phyloP scores from a whole-genome alignment of 2,888 invertebrate genomes.

The Melinopterus prodromus region DNA sequence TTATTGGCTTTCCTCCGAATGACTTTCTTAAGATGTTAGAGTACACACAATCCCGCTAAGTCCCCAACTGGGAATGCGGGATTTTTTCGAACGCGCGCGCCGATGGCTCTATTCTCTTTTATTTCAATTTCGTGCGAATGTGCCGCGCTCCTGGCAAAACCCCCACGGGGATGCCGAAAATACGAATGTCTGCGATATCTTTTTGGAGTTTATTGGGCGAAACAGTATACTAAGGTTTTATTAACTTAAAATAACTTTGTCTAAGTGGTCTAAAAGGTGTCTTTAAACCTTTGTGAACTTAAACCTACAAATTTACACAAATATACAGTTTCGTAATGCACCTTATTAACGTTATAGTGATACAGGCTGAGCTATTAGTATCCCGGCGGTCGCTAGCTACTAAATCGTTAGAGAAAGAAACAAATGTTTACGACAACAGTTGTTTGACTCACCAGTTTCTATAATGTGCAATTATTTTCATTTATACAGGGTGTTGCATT shows the following conservation, averaged over 20 bases:
- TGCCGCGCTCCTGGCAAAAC: not conserved
- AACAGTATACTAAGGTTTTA: not conserved
- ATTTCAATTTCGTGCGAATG: not conserved
- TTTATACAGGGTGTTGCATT: no score
- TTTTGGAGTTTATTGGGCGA: not conserved
- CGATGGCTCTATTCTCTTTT: not conserved
- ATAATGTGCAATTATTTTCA: no score
- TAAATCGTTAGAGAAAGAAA: no score
- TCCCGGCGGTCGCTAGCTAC: no score
- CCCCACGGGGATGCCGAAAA: not conserved
- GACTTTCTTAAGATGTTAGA: constrained; percentile 4
- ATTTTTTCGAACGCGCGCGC: not conserved
- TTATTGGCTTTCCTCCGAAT: constrained; percentile 4
- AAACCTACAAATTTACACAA: no score
- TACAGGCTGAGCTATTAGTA: no score
- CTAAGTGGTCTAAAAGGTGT: no score
- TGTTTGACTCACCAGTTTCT: no score
- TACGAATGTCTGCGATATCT: not conserved
- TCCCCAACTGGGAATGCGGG: not conserved
- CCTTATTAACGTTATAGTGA: no score
- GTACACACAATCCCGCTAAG: constrained; percentile 4
- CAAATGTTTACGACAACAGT: no score
- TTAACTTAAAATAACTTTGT: not conserved
- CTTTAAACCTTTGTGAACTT: no score
- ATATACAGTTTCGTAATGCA: no score